Evolutionary conservation across 2,888 invertebrate genomes (phyloP).

Genomic region (Archips crataeganus): DNA sequence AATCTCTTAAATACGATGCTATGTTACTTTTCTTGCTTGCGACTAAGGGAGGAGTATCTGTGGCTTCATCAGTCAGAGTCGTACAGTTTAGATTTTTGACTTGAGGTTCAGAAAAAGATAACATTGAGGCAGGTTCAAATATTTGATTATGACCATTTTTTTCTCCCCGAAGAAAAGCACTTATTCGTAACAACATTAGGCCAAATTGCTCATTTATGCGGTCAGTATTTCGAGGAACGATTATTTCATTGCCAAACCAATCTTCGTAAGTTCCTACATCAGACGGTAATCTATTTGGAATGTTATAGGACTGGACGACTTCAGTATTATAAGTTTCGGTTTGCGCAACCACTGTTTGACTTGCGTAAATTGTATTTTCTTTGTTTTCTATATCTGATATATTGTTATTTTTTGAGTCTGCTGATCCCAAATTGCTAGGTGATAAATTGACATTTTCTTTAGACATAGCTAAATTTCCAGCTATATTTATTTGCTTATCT

Average conservation of each 20-base stretch:
- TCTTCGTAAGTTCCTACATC: constrained; percentile 66
- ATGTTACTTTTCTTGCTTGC: constrained; percentile 62
- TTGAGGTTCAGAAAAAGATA: constrained; percentile 39
- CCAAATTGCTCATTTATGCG: constrained; percentile 78
- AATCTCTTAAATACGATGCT: constrained; percentile 73
- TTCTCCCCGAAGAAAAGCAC: constrained; percentile 62
- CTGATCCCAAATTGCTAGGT: background rate
- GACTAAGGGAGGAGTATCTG: constrained; percentile 66
- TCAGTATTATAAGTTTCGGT: background rate
- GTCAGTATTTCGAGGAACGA: constrained; percentile 71
- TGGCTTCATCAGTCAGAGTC: constrained; percentile 52
- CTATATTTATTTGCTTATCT: constrained; percentile 4
- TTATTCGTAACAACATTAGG: constrained; percentile 72
- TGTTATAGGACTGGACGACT: background rate
- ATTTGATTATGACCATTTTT: constrained; percentile 50
- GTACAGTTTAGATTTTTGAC: constrained; percentile 46
- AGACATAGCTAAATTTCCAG: background rate
- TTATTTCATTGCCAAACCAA: constrained; percentile 68
- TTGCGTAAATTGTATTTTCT: background rate
- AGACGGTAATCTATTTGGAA: constrained; percentile 10
- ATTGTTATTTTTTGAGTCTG: background rate
- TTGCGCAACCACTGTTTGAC: background rate
- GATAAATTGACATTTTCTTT: background rate
- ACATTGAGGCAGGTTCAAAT: constrained; percentile 49
- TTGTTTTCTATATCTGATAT: background rate